Conservation (phyloP, 92 coral and sea anemone species). For the Pocillopora grandis region DNA sequence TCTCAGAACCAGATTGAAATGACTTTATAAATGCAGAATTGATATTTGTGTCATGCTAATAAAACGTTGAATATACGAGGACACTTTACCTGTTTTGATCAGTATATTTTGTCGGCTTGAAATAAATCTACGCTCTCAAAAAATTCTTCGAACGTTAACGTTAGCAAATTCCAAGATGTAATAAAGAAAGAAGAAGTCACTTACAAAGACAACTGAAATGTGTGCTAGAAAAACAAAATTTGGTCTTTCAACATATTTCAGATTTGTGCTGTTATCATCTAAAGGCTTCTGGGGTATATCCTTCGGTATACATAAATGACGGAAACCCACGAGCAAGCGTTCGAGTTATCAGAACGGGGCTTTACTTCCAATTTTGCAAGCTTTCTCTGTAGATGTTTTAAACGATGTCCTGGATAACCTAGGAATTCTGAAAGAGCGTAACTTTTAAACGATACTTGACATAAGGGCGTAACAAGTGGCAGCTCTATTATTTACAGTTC, state of each 20-base stretch:
- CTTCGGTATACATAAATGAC: too few relatives aligned
- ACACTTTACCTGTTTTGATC: slow-evolving; percentile 83
- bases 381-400: too few relatives aligned
- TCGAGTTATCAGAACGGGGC: too few relatives aligned
- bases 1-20: neutral
- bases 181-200: neutral
- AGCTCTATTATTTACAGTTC: too few relatives aligned
- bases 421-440: too few relatives aligned
- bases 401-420: too few relatives aligned
- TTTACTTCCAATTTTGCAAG: too few relatives aligned
- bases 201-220: neutral
- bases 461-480: too few relatives aligned
- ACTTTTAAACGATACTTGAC: too few relatives aligned
- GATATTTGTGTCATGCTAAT: neutral
- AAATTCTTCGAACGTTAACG: slow-evolving; percentile 84
- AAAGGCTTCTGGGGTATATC: too few relatives aligned
- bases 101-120: slow-evolving; percentile 95
- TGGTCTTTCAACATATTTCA: neutral
- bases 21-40: neutral
- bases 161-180: slow-evolving; percentile 74
- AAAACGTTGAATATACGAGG: neutral
- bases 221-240: neutral
- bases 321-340: too few relatives aligned
- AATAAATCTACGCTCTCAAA: slow-evolving; percentile 91
- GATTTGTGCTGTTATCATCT: too few relatives aligned